A percentile compares a stretch with the other conserved stretches of the same genome.
These are phyloP conservation scores for Falco novaeseelandiae DNA, from an alignment of 2,797 vertebrate genomes.

Conservation along the genomic window DNA sequence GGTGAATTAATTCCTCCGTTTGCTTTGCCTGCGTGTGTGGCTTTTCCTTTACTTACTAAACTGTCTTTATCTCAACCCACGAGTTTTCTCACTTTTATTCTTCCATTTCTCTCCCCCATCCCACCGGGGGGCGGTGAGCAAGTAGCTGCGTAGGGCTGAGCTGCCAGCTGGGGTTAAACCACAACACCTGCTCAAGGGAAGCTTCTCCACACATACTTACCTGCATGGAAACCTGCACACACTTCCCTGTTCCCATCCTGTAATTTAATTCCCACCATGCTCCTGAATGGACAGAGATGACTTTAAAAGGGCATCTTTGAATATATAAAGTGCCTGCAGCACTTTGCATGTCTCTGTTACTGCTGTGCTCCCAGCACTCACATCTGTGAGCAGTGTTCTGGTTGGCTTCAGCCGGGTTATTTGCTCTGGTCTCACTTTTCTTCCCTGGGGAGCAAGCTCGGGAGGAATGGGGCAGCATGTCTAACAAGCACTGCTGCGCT, in stretches of 20 bases:
- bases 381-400: not conserved
- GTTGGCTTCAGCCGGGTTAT: not conserved
- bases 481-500: not conserved
- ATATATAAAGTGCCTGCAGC: not conserved
- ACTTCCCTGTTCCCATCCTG: not conserved
- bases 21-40: not conserved
- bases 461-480: not conserved
- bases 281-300: not conserved
- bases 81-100: not conserved
- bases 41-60: not conserved
- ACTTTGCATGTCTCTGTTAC: not conserved
- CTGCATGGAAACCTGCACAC: not conserved
- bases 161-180: too few relatives aligned
- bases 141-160: too few relatives aligned
- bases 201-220: not conserved
- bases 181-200: not conserved
- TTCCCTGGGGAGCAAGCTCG: not conserved
- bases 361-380: not conserved
- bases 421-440: not conserved
- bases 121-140: too few relatives aligned
- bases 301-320: not conserved
- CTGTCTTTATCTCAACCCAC: not conserved
- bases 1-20: not conserved
- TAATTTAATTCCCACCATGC: not conserved
- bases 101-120: too few relatives aligned